Percentiles rank a stretch among this genome's conserved stretches.
Conservation (phyloP, 2,888 invertebrate genomes). For the Rhingia rostrata region DNA sequence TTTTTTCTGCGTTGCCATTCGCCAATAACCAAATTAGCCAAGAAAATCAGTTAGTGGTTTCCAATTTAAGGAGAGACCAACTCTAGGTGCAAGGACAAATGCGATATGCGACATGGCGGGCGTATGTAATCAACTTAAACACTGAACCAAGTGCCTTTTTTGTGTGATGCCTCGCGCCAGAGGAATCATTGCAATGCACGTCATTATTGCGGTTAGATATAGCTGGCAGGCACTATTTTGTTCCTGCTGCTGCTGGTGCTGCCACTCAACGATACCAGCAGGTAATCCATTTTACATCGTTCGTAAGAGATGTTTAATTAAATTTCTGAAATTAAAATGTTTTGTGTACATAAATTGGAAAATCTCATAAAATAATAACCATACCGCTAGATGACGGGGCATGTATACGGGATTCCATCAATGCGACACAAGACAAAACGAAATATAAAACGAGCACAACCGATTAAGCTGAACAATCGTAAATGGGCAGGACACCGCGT, state of each 20-base stretch:
- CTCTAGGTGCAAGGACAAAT: not conserved
- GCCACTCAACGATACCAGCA: constrained; percentile 70
- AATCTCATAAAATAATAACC: constrained; percentile 78
- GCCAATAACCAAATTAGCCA: constrained; percentile 67
- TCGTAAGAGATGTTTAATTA: constrained; percentile 82
- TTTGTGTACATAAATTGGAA: constrained; percentile 83
- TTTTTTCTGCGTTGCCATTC: not conserved
- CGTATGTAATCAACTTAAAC: constrained; percentile 60
- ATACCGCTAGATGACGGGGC: constrained; percentile 54
- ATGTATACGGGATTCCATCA: not conserved
- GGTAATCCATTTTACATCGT: constrained; percentile 63
- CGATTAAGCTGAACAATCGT: constrained; percentile 73
- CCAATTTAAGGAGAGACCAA: constrained; percentile 32
- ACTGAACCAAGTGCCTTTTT: constrained; percentile 48
- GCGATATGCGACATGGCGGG: not conserved
- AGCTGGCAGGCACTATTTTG: constrained; percentile 37
- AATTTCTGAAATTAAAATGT: constrained; percentile 83
- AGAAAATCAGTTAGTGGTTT: constrained; percentile 66
- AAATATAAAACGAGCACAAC: constrained; percentile 52
- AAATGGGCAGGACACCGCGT: constrained; percentile 35
- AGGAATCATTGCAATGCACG: constrained; percentile 13
- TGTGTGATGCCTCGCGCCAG: not conserved
- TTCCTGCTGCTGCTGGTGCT: constrained; percentile 61
- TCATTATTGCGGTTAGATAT: constrained; percentile 55
- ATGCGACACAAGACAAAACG: not conserved